Percentiles rank a stretch among this genome's conserved stretches.
phyloP scores from a whole-genome alignment of 2,797 vertebrate genomes.

The Melanotaenia maccullochi region DNA sequence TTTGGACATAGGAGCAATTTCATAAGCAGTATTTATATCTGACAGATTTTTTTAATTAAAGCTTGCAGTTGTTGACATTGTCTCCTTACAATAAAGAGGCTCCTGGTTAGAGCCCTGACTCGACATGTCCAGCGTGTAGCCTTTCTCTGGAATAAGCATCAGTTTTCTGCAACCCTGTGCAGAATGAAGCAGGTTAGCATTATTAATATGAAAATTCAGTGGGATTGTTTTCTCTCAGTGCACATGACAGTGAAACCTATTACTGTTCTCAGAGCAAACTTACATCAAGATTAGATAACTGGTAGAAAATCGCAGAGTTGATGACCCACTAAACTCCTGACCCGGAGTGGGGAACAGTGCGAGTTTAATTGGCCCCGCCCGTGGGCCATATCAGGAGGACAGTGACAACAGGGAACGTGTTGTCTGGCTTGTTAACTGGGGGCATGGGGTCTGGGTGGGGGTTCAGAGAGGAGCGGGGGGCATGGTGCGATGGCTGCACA shows the following conservation, averaged over 20 bases:
- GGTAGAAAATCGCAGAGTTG: conserved; percentile 51
- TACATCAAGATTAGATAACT: conserved; percentile 70
- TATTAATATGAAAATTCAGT: no score
- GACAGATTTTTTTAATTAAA: no score
- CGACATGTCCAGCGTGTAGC: no score
- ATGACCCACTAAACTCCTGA: conserved; percentile 87
- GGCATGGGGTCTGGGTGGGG: conserved; percentile 63
- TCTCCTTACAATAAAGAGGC: no score
- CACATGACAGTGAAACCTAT: no score
- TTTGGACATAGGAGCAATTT: no score
- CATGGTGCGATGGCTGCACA: conserved; percentile 63
- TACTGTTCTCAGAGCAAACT: neutral
- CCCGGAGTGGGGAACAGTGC: conserved; percentile 75
- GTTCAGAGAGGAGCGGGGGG: conserved; percentile 44
- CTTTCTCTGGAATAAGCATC: neutral
- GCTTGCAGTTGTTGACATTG: no score
- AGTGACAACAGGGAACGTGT: conserved; percentile 79
- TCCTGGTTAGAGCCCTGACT: no score
- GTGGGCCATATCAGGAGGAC: conserved; percentile 67
- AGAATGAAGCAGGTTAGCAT: neutral
- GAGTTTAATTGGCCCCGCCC: conserved; percentile 81
- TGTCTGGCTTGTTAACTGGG: conserved; percentile 79
- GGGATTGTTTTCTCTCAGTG: neutral
- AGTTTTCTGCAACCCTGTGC: neutral
- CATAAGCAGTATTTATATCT: no score